phyloP scores from a whole-genome alignment of 1,140 invertebrate genomes.

The Uloborus diversus region DNA sequence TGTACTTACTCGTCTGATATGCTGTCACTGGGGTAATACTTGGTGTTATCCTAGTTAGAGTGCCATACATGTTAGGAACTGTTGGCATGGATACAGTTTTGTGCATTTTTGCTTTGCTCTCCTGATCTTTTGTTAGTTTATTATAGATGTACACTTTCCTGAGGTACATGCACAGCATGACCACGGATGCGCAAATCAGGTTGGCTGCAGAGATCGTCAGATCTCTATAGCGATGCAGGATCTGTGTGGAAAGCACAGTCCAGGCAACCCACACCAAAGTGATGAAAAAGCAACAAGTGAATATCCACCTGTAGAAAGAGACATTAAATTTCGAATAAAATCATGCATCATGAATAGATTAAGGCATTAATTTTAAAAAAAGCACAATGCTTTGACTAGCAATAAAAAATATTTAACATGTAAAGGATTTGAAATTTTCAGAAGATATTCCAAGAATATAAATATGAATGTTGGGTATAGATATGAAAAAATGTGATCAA shows the following conservation, averaged over 20 bases:
- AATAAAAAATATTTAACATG: too few relatives aligned
- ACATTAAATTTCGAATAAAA: neutral
- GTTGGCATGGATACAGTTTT: neutral
- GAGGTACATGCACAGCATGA: slow-evolving; percentile 64
- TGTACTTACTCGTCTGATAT: neutral
- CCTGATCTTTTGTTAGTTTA: slow-evolving; percentile 31
- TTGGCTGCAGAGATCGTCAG: slow-evolving; percentile 64
- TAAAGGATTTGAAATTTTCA: too few relatives aligned
- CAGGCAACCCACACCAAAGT: slow-evolving; percentile 32
- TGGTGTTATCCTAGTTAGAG: neutral
- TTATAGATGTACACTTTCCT: slow-evolving; percentile 65
- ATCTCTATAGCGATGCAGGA: slow-evolving; percentile 31
- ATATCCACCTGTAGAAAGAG: slow-evolving; percentile 6
- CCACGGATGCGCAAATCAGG: slow-evolving; percentile 63
- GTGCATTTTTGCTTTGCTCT: slow-evolving; percentile 43
- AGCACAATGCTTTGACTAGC: too few relatives aligned
- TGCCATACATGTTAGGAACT: slow-evolving; percentile 30
- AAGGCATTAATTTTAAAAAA: neutral
- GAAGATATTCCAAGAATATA: too few relatives aligned
- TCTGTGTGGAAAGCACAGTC: slow-evolving; percentile 28
- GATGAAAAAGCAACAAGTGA: slow-evolving; percentile 42
- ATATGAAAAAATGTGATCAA: too few relatives aligned
- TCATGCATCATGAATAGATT: neutral
- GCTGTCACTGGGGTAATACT: neutral
- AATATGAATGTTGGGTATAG: too few relatives aligned